These are phyloP conservation scores for Caretta caretta DNA, from an alignment of 2,113 vertebrate genomes.

Conservation along the genomic window DNA sequence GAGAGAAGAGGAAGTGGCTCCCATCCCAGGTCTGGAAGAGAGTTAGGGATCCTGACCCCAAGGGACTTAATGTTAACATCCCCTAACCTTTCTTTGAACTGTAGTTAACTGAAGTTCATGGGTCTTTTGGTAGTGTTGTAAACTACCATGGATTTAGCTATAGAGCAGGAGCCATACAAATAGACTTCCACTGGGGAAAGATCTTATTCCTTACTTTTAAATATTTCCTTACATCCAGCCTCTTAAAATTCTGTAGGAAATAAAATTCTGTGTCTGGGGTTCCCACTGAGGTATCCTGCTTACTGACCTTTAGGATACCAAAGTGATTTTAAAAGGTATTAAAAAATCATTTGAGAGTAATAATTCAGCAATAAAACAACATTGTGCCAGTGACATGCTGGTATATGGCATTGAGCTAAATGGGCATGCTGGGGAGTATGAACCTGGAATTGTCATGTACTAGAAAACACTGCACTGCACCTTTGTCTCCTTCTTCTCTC, in stretches of 20 bases:
- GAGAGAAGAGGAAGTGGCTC: too few relatives aligned
- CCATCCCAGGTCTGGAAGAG: too few relatives aligned
- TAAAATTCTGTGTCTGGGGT: neutral
- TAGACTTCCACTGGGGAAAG: neutral
- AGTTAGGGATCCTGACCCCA: too few relatives aligned
- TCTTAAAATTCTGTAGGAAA: neutral
- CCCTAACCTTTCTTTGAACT: neutral
- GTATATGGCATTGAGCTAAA: neutral
- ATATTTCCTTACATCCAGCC: neutral
- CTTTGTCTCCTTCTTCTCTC: neutral
- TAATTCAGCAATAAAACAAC: neutral
- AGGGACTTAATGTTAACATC: neutral
- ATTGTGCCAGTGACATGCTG: neutral
- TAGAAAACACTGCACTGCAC: neutral
- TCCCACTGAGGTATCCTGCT: neutral
- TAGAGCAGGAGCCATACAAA: neutral
- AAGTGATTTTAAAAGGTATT: neutral
- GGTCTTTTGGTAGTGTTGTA: neutral
- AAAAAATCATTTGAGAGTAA: neutral
- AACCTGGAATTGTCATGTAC: neutral
- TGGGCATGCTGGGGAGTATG: neutral
- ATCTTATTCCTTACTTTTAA: neutral
- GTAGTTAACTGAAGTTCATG: neutral
- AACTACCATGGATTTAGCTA: neutral
- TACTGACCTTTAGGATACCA: neutral